Evolutionary conservation across 2,888 invertebrate species (phyloP), one percentile per base, ranked within the genome.

Genomic region (Julus scandinavius): DNA sequence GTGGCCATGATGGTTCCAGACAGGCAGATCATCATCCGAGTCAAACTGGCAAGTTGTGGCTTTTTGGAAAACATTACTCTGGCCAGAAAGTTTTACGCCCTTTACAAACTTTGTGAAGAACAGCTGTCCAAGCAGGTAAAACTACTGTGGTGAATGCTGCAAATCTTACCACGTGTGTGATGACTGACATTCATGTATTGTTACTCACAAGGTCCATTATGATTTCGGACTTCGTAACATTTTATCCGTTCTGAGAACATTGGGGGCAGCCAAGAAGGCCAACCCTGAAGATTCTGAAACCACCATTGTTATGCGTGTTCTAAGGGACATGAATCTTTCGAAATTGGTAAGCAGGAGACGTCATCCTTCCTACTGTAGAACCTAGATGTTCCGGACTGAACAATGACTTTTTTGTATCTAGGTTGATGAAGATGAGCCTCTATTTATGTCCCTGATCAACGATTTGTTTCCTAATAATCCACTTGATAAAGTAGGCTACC

Each of bases 1-100:
- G 98, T 99, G 0, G 98, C 99, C 83, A 99, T 99, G 99, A 98
- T 99, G 98, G 98, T 99, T 20, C 98, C 99, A 0, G 99, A 99
- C 92, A 93, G 98, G 89, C 98, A 98, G 93, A 99, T 99, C 91
- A 99, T 99, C 91, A 99, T 99, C 90, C 94, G 98, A 90, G 99
- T 99, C 0, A 99, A 99, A 93, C 93, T 99, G 87, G 98, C 98
- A 29, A 97, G 97, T 90, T 98, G 98, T 92, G 99, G 99, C 45
- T 99, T 99, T 92, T 93, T 98, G 83, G 98, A 99, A 92, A 99
- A 99, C 92, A 97, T 98, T 72, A 97, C 97, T 0, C 93, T 99
- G 11, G 97, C 99, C 0, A 94, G 98, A 90, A 99, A 99, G 92
- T 99, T 99, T 93, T 99, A 97, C 93, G 99, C 98, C 0, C 93